phyloP scores from a whole-genome alignment of 1,140 invertebrate genomes.

The Rhizoglyphus robini region DNA sequence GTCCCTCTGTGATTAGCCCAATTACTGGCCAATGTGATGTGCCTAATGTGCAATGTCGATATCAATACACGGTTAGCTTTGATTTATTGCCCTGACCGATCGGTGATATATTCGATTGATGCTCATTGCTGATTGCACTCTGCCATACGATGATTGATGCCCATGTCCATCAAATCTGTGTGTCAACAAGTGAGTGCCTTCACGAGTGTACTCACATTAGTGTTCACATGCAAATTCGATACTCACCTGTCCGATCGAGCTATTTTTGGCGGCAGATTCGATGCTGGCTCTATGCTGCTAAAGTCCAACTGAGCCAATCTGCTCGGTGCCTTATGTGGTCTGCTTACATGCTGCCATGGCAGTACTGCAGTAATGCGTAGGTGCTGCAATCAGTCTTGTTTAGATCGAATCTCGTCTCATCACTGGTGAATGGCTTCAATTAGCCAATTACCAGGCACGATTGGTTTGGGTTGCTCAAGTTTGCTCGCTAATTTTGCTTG shows the following conservation, averaged over 20 bases:
- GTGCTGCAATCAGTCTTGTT: not conserved
- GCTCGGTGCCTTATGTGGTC: slow-evolving; percentile 5
- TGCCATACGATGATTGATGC: slow-evolving; percentile 1
- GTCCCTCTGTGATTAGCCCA: slow-evolving; percentile 11
- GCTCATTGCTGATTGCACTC: not conserved
- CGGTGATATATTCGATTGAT: slow-evolving; percentile 13
- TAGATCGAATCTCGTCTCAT: slow-evolving; percentile 1
- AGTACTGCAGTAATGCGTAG: too few relatives aligned
- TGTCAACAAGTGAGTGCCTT: not conserved
- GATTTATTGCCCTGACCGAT: slow-evolving; percentile 5
- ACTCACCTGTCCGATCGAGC: not conserved
- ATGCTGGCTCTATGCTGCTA: too few relatives aligned
- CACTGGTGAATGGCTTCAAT: not conserved
- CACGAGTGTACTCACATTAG: not conserved
- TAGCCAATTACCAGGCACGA: not conserved
- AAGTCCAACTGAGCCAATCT: too few relatives aligned
- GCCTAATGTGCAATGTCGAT: slow-evolving; percentile 2
- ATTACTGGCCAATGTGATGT: not conserved
- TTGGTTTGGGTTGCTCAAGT: too few relatives aligned
- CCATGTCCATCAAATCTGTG: not conserved
- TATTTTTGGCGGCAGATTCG: not conserved
- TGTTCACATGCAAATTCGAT: slow-evolving; percentile 3
- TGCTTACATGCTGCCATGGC: not conserved
- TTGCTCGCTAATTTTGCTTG: too few relatives aligned
- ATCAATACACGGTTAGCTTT: slow-evolving; percentile 7